Percentiles rank a stretch among this genome's conserved stretches.
These are phyloP conservation scores for Karalla daura DNA, from an alignment of 2,797 vertebrate species.

Conservation along the genomic window DNA sequence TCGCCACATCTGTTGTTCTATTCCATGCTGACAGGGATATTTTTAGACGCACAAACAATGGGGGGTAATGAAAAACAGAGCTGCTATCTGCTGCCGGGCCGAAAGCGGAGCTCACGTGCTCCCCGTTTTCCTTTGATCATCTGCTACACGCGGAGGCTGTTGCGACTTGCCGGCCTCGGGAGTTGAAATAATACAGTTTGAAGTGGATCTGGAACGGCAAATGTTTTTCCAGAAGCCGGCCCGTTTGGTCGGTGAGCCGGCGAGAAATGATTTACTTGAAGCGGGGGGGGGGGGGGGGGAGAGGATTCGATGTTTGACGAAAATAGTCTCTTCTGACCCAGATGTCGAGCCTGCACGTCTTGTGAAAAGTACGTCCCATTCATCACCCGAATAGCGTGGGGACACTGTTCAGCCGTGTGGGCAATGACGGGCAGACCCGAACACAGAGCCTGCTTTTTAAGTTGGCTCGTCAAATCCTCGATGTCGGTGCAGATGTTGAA, in stretches of 20 bases:
- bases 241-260: neutral
- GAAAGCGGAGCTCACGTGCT: neutral
- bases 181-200: conserved; percentile 1
- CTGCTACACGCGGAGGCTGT: too few relatives aligned
- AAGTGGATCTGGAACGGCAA: neutral
- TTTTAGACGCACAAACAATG: neutral
- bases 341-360: neutral
- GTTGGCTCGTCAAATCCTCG: neutral
- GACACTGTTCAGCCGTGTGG: conserved; percentile 2
- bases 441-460: conserved; percentile 8
- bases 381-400: conserved; percentile 6
- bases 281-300: neutral
- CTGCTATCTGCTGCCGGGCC: neutral
- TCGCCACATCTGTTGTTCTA: neutral
- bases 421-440: conserved; percentile 3
- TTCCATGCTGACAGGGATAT: neutral
- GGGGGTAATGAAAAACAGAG: neutral
- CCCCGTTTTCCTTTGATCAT: too few relatives aligned
- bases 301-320: neutral
- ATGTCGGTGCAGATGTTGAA: neutral
- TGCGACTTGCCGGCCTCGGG: too few relatives aligned
- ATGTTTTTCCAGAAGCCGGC: neutral
- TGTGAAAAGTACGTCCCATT: neutral
- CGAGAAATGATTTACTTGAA: neutral
- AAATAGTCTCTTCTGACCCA: neutral